Evolutionary conservation across 2,113 vertebrate species (phyloP).

Genomic region (Menidia beryllina): DNA sequence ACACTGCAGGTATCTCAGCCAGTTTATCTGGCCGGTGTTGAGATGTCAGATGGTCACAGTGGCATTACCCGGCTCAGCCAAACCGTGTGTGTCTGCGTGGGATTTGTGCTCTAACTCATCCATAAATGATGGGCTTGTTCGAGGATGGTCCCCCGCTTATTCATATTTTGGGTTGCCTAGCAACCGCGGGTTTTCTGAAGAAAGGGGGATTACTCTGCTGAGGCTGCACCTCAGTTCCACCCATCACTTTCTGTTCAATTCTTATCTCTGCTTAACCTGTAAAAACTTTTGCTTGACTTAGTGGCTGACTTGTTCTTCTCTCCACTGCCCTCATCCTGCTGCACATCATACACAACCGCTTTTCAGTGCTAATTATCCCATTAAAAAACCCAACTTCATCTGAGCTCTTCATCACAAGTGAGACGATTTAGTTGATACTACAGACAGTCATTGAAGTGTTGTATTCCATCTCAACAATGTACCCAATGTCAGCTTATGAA

Average conservation of each 20-base stretch:
- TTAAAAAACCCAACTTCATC: slow-evolving; percentile 19
- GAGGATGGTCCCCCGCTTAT: slow-evolving; percentile 68
- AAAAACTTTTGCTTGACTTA: slow-evolving; percentile 9
- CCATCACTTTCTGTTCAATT: slow-evolving; percentile 29
- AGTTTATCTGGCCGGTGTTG: slow-evolving; percentile 64
- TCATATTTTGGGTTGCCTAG: slow-evolving; percentile 82
- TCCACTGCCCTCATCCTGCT: slow-evolving; percentile 3
- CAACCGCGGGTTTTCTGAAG: slow-evolving; percentile 68
- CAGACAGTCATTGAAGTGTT: background rate
- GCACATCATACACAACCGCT: slow-evolving; percentile 1
- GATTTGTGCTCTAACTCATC: slow-evolving; percentile 68
- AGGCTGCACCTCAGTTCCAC: slow-evolving; percentile 51
- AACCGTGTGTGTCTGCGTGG: slow-evolving; percentile 38
- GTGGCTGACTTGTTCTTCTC: slow-evolving; percentile 7
- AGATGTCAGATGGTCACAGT: slow-evolving; percentile 77
- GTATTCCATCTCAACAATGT: background rate
- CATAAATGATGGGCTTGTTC: slow-evolving; percentile 72
- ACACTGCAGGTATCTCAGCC: slow-evolving; percentile 53
- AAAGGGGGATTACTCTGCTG: slow-evolving; percentile 53
- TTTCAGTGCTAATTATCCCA: slow-evolving; percentile 14
- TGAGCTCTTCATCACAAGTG: background rate
- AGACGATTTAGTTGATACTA: slow-evolving; percentile 22
- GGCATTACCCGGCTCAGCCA: slow-evolving; percentile 63
- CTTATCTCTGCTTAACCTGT: slow-evolving; percentile 9
- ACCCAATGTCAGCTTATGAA: slow-evolving; percentile 5